Evolutionary conservation across 2,113 vertebrate genomes (phyloP).

Genomic region (Herpetotheres cachinnans): DNA sequence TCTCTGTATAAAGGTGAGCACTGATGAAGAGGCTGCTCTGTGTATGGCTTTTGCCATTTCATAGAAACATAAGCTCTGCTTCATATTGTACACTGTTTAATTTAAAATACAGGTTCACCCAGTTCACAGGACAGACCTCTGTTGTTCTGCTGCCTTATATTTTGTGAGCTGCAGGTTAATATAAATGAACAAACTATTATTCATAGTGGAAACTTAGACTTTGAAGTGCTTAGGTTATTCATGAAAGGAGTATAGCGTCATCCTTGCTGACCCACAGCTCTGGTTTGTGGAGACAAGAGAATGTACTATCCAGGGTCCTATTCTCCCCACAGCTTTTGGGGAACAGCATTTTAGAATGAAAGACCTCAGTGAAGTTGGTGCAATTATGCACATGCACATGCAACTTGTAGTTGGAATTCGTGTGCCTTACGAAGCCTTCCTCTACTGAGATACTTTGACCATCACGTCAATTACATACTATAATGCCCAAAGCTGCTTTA

Average conservation of each 20-base stretch:
- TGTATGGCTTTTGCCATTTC: background rate
- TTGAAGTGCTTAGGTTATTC: background rate
- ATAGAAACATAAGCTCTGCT: background rate
- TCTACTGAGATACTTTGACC: background rate
- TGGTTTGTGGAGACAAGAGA: background rate
- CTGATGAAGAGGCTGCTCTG: background rate
- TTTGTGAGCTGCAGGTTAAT: background rate
- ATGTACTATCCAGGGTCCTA: background rate
- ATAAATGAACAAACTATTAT: background rate
- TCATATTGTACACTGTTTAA: background rate
- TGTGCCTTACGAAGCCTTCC: background rate
- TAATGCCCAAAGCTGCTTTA: background rate
- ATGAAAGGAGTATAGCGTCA: background rate
- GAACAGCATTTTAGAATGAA: background rate
- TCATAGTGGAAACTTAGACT: background rate
- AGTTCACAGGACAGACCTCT: background rate
- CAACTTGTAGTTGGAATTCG: background rate
- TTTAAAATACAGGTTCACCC: background rate
- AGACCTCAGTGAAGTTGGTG: background rate
- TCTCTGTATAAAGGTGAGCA: background rate
- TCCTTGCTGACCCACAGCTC: background rate
- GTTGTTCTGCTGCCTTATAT: background rate
- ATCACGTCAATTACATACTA: background rate
- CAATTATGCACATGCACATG: no score
- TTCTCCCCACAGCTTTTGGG: background rate